These are phyloP conservation scores for Bothrops jararaca DNA, from an alignment of 2,113 vertebrate genomes.

Conservation along the genomic window DNA sequence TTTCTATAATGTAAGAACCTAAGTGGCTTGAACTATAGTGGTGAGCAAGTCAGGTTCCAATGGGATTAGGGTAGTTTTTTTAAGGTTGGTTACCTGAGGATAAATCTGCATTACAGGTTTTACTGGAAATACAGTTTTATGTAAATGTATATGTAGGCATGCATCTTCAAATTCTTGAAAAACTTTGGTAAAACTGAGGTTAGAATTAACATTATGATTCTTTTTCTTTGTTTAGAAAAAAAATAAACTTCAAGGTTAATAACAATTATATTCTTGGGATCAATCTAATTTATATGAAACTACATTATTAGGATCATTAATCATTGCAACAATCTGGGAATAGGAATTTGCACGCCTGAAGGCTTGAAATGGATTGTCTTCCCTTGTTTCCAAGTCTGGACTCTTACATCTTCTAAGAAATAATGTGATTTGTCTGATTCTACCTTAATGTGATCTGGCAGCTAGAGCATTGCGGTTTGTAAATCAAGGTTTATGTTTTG, in stretches of 20 bases:
- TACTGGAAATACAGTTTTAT: background rate
- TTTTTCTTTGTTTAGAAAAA: background rate
- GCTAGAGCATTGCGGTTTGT: background rate
- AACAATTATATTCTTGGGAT: background rate
- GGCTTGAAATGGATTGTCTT: background rate
- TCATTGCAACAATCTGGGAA: background rate
- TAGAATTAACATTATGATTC: background rate
- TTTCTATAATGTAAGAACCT: background rate
- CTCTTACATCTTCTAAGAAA: background rate
- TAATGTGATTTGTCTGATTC: background rate
- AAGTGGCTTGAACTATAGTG: background rate
- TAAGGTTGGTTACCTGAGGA: background rate
- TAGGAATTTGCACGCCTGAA: background rate
- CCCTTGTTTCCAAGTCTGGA: background rate
- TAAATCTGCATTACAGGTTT: background rate
- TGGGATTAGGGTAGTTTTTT: background rate
- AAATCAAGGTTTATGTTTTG: background rate
- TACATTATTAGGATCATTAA: background rate
- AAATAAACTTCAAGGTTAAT: background rate
- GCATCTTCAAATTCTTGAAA: too few relatives aligned
- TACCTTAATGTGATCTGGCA: background rate
- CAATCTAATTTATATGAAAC: background rate
- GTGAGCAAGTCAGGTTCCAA: background rate
- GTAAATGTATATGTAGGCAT: background rate
- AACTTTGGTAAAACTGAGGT: background rate